phyloP scores from a whole-genome alignment of 2,113 vertebrate genomes.

The Vimba vimba region DNA sequence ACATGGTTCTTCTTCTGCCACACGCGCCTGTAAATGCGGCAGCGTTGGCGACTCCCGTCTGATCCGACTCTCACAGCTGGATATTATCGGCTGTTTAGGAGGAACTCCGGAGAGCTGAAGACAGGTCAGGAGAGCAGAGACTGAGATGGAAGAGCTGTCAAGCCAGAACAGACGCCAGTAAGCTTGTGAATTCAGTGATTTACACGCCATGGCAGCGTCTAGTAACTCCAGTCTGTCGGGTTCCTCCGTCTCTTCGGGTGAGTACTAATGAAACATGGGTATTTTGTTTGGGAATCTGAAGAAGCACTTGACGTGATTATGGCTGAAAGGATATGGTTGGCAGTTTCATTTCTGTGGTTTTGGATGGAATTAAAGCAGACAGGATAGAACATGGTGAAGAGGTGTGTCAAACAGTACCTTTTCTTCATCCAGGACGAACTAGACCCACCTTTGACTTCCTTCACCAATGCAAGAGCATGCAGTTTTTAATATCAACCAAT shows the following conservation, averaged over 20 bases:
- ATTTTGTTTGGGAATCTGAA: neutral
- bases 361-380: conserved; percentile 45
- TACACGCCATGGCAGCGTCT: conserved; percentile 89
- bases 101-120: conserved; percentile 18
- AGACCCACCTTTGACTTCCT: conserved; percentile 13
- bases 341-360: conserved; percentile 25
- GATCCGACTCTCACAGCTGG: conserved; percentile 26
- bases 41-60: conserved; percentile 38
- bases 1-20: conserved; percentile 5
- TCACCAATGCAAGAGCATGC: neutral
- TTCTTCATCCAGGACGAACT: conserved; percentile 3
- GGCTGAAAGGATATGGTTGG: neutral
- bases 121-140: neutral
- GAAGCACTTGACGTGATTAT: neutral
- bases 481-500: neutral
- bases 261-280: conserved; percentile 64
- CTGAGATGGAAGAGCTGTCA: conserved; percentile 71
- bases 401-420: conserved; percentile 46
- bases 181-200: conserved; percentile 61
- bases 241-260: conserved; percentile 95
- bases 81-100: conserved; percentile 2
- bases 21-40: conserved; percentile 47
- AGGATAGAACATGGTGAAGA: conserved; percentile 52
- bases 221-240: conserved; percentile 97
- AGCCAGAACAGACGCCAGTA: conserved; percentile 68